phyloP scores from a whole-genome alignment of 1,140 invertebrate species.

The Geopemphigus sp. region DNA sequence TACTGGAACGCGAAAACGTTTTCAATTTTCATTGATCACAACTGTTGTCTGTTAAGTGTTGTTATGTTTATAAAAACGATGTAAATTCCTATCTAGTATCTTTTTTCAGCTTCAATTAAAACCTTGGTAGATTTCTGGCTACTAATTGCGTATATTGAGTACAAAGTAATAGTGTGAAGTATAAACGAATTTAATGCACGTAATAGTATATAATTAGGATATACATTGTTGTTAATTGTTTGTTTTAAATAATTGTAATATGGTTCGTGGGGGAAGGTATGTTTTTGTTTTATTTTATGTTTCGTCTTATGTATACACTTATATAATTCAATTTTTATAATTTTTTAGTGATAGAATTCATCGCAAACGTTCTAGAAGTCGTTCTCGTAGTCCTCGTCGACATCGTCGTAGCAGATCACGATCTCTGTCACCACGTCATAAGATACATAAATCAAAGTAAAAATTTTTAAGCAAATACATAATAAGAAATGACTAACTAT shows the following conservation, averaged over 20 bases:
- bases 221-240: background rate
- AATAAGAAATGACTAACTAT: background rate
- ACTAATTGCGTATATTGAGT: background rate
- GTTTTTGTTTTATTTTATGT: background rate
- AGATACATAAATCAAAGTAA: constrained; percentile 31
- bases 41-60: too few species aligned
- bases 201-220: too few species aligned
- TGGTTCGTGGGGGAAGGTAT: constrained; percentile 32
- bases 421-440: constrained; percentile 38
- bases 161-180: background rate
- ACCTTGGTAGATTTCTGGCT: background rate
- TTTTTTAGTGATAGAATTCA: constrained; percentile 31
- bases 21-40: constrained; percentile 12
- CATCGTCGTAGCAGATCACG: constrained; percentile 38
- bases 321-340: background rate
- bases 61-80: too few species aligned
- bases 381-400: constrained; percentile 30
- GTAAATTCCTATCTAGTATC: too few species aligned
- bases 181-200: background rate
- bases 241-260: background rate
- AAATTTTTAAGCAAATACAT: background rate
- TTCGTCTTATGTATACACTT: constrained; percentile 4
- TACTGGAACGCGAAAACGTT: background rate
- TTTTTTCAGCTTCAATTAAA: too few species aligned
- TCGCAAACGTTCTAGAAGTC: constrained; percentile 35